phyloP scores from a whole-genome alignment of 2,888 invertebrate genomes.

The Aleiodes alternator region DNA sequence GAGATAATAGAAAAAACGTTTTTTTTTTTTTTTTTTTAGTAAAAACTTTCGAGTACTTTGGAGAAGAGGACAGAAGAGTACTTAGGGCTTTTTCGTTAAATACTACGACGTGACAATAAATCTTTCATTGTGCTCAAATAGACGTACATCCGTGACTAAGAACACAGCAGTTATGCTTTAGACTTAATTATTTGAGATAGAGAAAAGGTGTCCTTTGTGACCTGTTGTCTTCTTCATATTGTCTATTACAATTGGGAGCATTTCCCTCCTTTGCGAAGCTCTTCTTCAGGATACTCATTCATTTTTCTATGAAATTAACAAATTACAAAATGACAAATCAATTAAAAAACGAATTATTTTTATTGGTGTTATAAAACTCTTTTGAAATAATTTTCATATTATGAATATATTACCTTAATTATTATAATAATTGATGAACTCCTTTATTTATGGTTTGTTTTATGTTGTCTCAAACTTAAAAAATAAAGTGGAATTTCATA shows the following conservation, averaged over 20 bases:
- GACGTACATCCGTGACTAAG: constrained; percentile 42
- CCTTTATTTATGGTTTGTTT: no score
- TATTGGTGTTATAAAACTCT: no score
- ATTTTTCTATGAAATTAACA: no score
- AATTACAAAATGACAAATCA: no score
- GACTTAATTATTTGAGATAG: constrained; percentile 36
- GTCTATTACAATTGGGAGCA: constrained; percentile 17
- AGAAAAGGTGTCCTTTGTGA: constrained; percentile 14
- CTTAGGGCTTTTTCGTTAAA: constrained; percentile 15
- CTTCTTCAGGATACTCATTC: no score
- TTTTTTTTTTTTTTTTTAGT: neutral
- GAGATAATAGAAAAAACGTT: neutral
- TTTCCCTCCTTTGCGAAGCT: no score
- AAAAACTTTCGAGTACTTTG: neutral
- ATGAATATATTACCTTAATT: no score
- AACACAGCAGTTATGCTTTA: constrained; percentile 36
- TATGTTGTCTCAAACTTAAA: no score
- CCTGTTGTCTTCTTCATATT: constrained; percentile 5
- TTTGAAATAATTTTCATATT: no score
- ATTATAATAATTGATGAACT: no score
- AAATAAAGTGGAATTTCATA: no score
- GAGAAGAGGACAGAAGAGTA: neutral
- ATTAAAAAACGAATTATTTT: no score
- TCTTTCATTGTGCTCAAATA: constrained; percentile 36
- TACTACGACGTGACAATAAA: constrained; percentile 41